These are phyloP conservation scores for Pseudochromis fuscus DNA, from an alignment of 2,797 vertebrate genomes.

Conservation along the genomic window DNA sequence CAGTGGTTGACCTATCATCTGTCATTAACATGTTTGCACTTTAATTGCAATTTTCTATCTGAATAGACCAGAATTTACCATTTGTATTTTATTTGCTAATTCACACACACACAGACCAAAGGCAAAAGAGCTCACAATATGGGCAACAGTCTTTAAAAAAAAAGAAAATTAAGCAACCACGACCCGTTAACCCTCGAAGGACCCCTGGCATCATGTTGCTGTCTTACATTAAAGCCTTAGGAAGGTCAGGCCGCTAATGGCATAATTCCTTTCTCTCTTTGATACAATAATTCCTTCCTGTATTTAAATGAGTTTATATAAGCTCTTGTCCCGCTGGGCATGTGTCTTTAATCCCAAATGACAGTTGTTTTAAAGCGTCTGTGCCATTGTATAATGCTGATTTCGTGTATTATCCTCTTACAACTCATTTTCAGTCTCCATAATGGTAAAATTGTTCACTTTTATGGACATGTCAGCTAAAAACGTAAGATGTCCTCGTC, in stretches of 20 bases:
- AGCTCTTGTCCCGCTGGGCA: slow-evolving; percentile 2
- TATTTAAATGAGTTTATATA: slow-evolving; percentile 46
- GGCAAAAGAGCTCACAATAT: no score
- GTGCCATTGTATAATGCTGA: not conserved
- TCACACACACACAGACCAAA: no score
- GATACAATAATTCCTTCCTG: slow-evolving; percentile 65
- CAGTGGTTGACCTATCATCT: not conserved
- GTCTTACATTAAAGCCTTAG: slow-evolving; percentile 11
- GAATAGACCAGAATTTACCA: no score
- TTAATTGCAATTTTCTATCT: no score
- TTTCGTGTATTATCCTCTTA: slow-evolving; percentile 19
- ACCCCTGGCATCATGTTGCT: slow-evolving; percentile 18
- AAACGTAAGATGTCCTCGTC: not conserved
- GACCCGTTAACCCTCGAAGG: not conserved
- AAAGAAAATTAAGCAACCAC: no score
- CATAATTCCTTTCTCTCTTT: slow-evolving; percentile 48
- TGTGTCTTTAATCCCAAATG: slow-evolving; percentile 39
- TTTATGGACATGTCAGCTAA: not conserved
- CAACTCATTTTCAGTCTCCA: not conserved
- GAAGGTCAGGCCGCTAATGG: slow-evolving; percentile 64
- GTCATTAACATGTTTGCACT: no score
- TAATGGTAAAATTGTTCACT: not conserved
- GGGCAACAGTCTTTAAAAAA: not conserved
- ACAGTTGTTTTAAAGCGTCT: slow-evolving; percentile 39
- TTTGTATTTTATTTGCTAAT: no score